Evolutionary conservation across 1,140 invertebrate species (phyloP).

Genomic region (Heliothis subflexa): DNA sequence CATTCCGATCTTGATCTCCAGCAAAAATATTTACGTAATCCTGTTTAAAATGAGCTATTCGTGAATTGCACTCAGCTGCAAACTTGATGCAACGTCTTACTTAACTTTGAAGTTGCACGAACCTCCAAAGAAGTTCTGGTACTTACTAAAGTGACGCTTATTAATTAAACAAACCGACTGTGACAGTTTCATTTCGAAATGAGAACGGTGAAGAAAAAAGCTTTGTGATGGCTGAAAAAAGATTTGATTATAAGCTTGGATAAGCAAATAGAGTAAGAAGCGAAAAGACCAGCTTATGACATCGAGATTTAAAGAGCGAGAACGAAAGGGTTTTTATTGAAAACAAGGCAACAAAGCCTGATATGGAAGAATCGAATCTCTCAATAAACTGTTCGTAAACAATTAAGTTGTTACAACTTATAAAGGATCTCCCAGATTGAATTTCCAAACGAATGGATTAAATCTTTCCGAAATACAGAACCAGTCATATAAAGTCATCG

Average conservation of each 20-base stretch:
- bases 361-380: too few species aligned
- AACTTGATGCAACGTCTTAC: conserved; percentile 31
- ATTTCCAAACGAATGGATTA: too few species aligned
- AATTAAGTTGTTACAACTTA: too few species aligned
- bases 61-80: conserved; percentile 45
- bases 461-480: too few species aligned
- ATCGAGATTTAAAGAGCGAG: too few species aligned
- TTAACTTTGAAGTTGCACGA: conserved; percentile 18
- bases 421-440: too few species aligned
- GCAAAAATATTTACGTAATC: conserved; percentile 41
- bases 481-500: too few species aligned
- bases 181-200: conserved; percentile 24
- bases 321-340: too few species aligned
- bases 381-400: too few species aligned
- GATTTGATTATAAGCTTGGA: not conserved
- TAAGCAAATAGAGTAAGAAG: not conserved
- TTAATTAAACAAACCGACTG: conserved; percentile 23
- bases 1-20: conserved; percentile 49
- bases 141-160: conserved; percentile 11
- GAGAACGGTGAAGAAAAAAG: not conserved
- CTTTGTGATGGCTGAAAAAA: not conserved
- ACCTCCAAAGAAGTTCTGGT: conserved; percentile 14
- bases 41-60: conserved; percentile 10
- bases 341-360: too few species aligned
- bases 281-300: too few species aligned